A percentile compares a stretch with the other conserved stretches of the same genome.
phyloP scores from a whole-genome alignment of 1,140 invertebrate genomes.

The Ceratosolen fusciceps region DNA sequence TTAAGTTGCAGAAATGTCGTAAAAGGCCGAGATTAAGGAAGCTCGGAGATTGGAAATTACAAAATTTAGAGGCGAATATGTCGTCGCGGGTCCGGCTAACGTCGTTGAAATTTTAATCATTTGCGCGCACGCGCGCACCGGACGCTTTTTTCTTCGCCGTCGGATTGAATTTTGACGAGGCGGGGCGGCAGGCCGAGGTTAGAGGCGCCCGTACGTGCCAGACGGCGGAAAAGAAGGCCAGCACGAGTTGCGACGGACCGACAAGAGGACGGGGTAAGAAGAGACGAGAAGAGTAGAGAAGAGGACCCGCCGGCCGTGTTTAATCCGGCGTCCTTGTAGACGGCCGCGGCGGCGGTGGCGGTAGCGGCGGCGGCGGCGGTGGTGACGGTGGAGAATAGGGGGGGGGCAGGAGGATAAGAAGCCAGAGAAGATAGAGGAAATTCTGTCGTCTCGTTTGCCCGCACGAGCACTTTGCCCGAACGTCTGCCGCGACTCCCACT shows the following conservation, averaged over 20 bases:
- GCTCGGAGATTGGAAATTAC: not conserved
- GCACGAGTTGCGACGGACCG: too few species aligned
- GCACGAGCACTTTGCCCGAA: too few species aligned
- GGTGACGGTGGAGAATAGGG: slow-evolving; percentile 23
- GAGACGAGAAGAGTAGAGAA: slow-evolving; percentile 35
- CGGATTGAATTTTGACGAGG: slow-evolving; percentile 9
- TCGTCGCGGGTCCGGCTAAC: not conserved
- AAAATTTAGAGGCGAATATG: not conserved
- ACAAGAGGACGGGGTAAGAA: too few species aligned
- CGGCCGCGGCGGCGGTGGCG: not conserved
- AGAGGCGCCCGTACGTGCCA: not conserved
- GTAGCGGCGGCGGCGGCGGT: slow-evolving; percentile 15
- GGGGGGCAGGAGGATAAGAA: not conserved
- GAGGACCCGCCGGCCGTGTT: slow-evolving; percentile 36
- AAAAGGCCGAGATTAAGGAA: not conserved
- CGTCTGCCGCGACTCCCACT: slow-evolving; percentile 17
- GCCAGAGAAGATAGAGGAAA: slow-evolving; percentile 51
- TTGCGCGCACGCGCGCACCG: too few species aligned
- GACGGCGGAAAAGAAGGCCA: not conserved
- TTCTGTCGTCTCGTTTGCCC: slow-evolving; percentile 39
- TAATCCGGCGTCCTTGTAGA: slow-evolving; percentile 46
- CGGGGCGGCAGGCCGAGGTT: not conserved
- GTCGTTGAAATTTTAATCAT: not conserved
- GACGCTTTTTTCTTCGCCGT: not conserved
- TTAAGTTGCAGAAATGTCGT: not conserved